phyloP scores from a whole-genome alignment of 2,888 invertebrate genomes.

The Belgica antarctica region DNA sequence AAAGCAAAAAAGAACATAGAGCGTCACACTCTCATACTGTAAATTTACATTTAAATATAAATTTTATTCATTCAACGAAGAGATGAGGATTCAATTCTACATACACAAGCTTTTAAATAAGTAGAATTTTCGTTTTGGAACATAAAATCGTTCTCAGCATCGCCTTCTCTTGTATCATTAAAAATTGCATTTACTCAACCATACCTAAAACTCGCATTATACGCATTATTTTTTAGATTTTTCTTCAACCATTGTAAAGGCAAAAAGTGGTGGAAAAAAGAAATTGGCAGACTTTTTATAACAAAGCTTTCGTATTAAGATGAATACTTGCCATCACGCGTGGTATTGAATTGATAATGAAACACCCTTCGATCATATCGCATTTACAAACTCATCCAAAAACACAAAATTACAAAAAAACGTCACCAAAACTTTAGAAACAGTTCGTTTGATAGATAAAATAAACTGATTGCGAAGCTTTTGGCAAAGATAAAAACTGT shows the following conservation, averaged over 20 bases:
- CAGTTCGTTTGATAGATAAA: constrained; percentile 16
- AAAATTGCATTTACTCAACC: neutral
- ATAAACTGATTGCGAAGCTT: neutral
- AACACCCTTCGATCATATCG: constrained; percentile 13
- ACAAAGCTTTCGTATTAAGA: constrained; percentile 30
- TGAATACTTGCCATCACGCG: constrained; percentile 2
- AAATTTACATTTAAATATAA: constrained; percentile 28
- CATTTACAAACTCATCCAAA: constrained; percentile 9
- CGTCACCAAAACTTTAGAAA: neutral
- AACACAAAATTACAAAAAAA: constrained; percentile 4
- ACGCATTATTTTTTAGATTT: constrained; percentile 42
- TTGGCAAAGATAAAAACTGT: neutral
- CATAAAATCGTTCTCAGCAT: neutral
- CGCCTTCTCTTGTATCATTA: too few species aligned
- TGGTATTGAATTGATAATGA: neutral
- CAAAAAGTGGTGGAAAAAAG: constrained; percentile 37
- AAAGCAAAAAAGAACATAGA: neutral
- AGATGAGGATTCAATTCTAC: constrained; percentile 36
- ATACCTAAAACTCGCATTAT: constrained; percentile 9
- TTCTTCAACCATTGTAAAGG: constrained; percentile 35
- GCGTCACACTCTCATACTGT: constrained; percentile 13
- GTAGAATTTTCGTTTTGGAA: constrained; percentile 7
- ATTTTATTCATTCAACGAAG: constrained; percentile 27
- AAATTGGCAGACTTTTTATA: constrained; percentile 43
- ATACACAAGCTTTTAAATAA: constrained; percentile 9